Conservation (phyloP, 1,140 invertebrate genomes). For the Diorhabda sublineata region DNA sequence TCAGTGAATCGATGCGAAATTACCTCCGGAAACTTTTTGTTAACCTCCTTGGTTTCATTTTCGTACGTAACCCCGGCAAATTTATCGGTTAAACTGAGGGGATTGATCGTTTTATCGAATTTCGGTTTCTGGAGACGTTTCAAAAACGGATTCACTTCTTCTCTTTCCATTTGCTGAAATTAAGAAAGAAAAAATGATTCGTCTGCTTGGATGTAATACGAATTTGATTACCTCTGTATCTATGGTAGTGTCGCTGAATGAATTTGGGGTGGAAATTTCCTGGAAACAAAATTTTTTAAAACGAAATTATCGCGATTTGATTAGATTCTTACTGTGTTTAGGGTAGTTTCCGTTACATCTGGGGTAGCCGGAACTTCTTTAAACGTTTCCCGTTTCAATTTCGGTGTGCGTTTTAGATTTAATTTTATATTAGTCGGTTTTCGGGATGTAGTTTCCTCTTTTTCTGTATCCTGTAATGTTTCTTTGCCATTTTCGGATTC, state of each 20-base stretch:
- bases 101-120: slow-evolving; percentile 20
- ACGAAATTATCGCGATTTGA: too few relatives aligned
- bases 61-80: slow-evolving; percentile 31
- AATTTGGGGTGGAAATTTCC: too few relatives aligned
- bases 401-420: slow-evolving; percentile 9
- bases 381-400: not conserved
- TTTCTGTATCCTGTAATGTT: slow-evolving; percentile 9
- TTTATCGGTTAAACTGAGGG: slow-evolving; percentile 35
- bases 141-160: slow-evolving; percentile 19
- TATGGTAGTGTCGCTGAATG: too few relatives aligned
- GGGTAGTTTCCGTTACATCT: too few relatives aligned
- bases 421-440: slow-evolving; percentile 18
- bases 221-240: too few relatives aligned
- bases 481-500: slow-evolving; percentile 18
- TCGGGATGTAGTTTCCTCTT: not conserved
- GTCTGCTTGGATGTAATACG: too few relatives aligned
- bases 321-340: too few relatives aligned
- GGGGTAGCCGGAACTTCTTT: too few relatives aligned
- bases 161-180: not conserved
- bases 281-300: too few relatives aligned
- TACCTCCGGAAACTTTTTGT: slow-evolving; percentile 24
- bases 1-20: not conserved
- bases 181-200: not conserved
- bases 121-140: slow-evolving; percentile 29
- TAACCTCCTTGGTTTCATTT: slow-evolving; percentile 21